A percentile compares a stretch with the other conserved stretches of the same genome.
Conservation (phyloP, 2,888 invertebrate species). For the Perizoma flavofasciatum region DNA sequence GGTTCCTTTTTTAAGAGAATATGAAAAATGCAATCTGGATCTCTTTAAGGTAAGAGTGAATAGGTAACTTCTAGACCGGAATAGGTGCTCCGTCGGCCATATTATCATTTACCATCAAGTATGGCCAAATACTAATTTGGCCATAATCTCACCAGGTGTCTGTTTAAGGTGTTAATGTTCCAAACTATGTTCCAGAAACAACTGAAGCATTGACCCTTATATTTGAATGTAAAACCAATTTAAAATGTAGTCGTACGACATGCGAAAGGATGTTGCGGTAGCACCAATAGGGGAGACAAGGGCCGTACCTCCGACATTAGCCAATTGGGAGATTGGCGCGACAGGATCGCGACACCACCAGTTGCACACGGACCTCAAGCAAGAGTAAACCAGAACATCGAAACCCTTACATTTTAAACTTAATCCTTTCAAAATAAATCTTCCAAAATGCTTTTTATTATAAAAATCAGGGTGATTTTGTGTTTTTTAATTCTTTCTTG, state of each 20-base stretch:
- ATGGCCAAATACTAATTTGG: no score
- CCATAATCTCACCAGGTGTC: no score
- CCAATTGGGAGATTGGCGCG: constrained; percentile 76
- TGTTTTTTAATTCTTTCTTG: constrained; percentile 53
- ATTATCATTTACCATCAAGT: no score
- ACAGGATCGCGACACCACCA: constrained; percentile 57
- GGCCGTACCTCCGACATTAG: constrained; percentile 73
- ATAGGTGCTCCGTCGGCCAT: no score
- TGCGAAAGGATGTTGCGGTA: constrained; percentile 68
- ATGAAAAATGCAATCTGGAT: no score
- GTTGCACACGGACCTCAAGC: constrained; percentile 56
- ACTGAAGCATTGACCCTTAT: constrained; percentile 34
- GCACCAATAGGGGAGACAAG: constrained; percentile 70
- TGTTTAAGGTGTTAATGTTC: no score
- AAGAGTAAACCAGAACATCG: constrained; percentile 47
- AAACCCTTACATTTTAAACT: not conserved
- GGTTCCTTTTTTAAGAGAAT: no score
- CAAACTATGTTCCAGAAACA: constrained; percentile 12
- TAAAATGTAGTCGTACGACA: constrained; percentile 54
- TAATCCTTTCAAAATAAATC: not conserved
- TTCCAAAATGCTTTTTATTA: constrained; percentile 54
- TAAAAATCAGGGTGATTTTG: constrained; percentile 51
- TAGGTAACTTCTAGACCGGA: no score
- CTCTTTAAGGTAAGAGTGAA: no score
- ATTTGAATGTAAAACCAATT: constrained; percentile 37